Conservation (phyloP, 2,888 invertebrate species). For the Catonia carolina region DNA sequence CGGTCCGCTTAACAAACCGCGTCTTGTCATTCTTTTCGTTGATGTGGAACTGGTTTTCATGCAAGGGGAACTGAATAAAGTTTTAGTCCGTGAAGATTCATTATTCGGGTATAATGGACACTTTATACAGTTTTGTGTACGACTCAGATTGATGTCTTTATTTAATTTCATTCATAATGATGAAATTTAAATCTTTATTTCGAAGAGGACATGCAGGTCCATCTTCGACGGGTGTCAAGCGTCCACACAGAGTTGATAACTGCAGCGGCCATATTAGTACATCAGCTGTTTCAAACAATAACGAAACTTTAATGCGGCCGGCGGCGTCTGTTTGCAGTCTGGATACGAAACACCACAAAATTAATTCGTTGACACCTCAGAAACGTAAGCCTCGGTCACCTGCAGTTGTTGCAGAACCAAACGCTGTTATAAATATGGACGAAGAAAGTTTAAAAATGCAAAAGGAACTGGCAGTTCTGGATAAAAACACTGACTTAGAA, state of each 20-base stretch:
- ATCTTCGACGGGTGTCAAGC: conserved; percentile 31
- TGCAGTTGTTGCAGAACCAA: conserved; percentile 1
- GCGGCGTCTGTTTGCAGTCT: conserved; percentile 28
- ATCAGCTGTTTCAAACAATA: conserved; percentile 15
- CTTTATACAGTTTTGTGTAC: too few relatives aligned
- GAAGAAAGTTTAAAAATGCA: conserved; percentile 58
- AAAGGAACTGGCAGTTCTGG: conserved; percentile 56
- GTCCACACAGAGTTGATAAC: conserved; percentile 27
- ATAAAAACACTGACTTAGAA: conserved; percentile 59
- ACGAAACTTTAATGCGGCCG: conserved; percentile 23
- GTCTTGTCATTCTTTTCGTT: too few relatives aligned
- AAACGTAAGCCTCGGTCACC: background rate
- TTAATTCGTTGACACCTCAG: background rate
- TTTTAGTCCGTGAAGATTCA: too few relatives aligned
- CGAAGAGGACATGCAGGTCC: conserved; percentile 63
- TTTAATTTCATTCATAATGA: conserved; percentile 55
- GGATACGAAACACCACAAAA: conserved; percentile 1
- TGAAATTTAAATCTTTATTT: conserved; percentile 87
- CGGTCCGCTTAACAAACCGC: too few relatives aligned
- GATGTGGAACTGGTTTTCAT: too few relatives aligned
- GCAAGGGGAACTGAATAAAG: too few relatives aligned
- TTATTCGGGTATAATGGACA: too few relatives aligned
- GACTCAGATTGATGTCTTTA: too few relatives aligned
- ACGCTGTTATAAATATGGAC: conserved; percentile 42
- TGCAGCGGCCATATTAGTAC: conserved; percentile 13